These are phyloP conservation scores for Seira sanloemensis DNA, from an alignment of 2,888 invertebrate species.

Conservation along the genomic window DNA sequence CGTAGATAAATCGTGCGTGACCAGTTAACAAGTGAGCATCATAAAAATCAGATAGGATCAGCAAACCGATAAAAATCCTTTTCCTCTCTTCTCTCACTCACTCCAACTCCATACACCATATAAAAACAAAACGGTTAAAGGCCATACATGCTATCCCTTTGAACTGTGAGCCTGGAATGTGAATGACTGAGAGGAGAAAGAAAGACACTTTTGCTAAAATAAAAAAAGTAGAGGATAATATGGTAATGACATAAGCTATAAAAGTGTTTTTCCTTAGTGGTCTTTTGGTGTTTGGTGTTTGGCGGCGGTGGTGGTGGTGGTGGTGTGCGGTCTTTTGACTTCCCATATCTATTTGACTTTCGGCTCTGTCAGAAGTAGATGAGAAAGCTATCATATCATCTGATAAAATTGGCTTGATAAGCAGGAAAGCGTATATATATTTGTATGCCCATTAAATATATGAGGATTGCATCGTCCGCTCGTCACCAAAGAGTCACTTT, in stretches of 20 bases:
- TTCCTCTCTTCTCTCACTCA: background rate
- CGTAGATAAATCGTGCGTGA: slow-evolving; percentile 27
- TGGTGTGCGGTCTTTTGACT: background rate
- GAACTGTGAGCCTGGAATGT: too few relatives aligned
- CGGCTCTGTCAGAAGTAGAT: background rate
- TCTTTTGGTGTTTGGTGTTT: background rate
- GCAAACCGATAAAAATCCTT: slow-evolving; percentile 52
- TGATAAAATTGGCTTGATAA: background rate
- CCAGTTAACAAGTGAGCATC: slow-evolving; percentile 55
- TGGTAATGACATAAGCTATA: background rate
- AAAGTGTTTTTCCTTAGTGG: background rate
- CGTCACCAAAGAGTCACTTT: too few relatives aligned
- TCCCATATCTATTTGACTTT: background rate
- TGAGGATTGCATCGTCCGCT: too few relatives aligned
- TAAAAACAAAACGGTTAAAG: too few relatives aligned
- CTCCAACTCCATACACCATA: slow-evolving; percentile 17
- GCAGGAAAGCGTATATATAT: too few relatives aligned
- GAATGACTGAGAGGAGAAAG: background rate
- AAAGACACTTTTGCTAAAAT: background rate
- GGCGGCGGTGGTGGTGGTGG: too few relatives aligned
- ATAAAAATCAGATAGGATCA: slow-evolving; percentile 59
- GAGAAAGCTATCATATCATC: background rate
- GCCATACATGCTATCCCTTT: too few relatives aligned
- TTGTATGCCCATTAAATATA: too few relatives aligned
- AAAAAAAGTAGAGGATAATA: too few relatives aligned